Evolutionary conservation across 2,113 vertebrate genomes (phyloP).

Genomic region (Isurus oxyrinchus): DNA sequence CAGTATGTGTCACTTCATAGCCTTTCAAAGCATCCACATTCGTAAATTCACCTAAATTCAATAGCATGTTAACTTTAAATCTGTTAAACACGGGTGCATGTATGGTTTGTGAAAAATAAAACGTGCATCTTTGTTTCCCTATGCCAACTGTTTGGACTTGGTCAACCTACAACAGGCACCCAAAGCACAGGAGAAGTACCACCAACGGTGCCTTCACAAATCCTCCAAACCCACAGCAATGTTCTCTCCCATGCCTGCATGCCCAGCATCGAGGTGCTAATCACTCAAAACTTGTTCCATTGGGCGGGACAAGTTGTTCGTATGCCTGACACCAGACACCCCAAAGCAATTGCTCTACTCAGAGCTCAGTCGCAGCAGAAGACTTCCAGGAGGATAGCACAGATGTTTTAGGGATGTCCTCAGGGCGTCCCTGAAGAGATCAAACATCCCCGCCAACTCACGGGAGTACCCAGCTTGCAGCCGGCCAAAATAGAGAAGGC

Average conservation of each 20-base stretch:
- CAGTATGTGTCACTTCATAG: not conserved
- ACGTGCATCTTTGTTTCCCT: not conserved
- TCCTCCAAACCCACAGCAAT: not conserved
- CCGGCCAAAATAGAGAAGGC: not conserved
- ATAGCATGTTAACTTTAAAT: not conserved
- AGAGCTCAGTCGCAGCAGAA: not conserved
- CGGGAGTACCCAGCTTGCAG: not conserved
- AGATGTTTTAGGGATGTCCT: not conserved
- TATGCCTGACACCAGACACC: not conserved
- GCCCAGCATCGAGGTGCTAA: not conserved
- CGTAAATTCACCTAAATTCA: not conserved
- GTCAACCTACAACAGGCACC: not conserved
- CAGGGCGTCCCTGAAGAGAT: not conserved
- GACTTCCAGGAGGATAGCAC: no score
- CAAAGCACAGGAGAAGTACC: not conserved
- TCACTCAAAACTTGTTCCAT: not conserved
- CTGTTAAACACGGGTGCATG: not conserved
- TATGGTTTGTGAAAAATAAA: not conserved
- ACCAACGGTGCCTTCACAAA: no score
- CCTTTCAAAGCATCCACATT: not conserved
- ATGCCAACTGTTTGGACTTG: not conserved
- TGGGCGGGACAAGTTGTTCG: not conserved
- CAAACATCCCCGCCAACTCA: not conserved
- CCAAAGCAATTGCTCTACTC: not conserved
- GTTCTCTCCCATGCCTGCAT: no score